Conservation (phyloP, 2,797 vertebrate genomes). For the Notolabrus celidotus region DNA sequence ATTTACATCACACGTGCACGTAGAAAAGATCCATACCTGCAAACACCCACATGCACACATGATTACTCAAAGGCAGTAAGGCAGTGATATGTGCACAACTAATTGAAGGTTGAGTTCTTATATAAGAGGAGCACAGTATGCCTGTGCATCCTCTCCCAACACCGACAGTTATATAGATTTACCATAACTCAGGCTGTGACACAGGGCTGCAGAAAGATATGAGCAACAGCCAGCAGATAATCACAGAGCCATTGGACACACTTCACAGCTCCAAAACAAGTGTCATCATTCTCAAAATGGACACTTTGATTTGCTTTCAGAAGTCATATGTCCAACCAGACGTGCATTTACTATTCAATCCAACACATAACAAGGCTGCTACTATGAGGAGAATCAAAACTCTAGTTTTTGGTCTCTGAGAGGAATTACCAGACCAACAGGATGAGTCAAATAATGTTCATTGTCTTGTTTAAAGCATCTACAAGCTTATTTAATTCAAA, state of each 20-base stretch:
- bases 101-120: constrained; percentile 28
- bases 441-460: too few species aligned
- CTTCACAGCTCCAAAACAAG: constrained; percentile 39
- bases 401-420: too few species aligned
- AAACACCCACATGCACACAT: constrained; percentile 6
- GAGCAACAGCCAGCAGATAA: constrained; percentile 53
- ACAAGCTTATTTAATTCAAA: constrained; percentile 6
- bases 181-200: constrained; percentile 44
- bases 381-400: too few species aligned
- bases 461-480: too few species aligned
- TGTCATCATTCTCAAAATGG: constrained; percentile 33
- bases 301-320: constrained; percentile 41
- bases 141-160: constrained; percentile 12
- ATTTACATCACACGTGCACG: constrained; percentile 41
- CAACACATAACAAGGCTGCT: background rate
- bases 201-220: constrained; percentile 25
- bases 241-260: constrained; percentile 51
- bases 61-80: constrained; percentile 1
- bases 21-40: constrained; percentile 21
- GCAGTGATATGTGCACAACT: constrained; percentile 8
- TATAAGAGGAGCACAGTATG: constrained; percentile 21
- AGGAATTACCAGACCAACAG: too few species aligned
- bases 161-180: constrained; percentile 60
- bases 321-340: constrained; percentile 15
- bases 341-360: constrained; percentile 22